Conservation (phyloP, 2,888 invertebrate genomes). For the Dermolepida albohirtum region DNA sequence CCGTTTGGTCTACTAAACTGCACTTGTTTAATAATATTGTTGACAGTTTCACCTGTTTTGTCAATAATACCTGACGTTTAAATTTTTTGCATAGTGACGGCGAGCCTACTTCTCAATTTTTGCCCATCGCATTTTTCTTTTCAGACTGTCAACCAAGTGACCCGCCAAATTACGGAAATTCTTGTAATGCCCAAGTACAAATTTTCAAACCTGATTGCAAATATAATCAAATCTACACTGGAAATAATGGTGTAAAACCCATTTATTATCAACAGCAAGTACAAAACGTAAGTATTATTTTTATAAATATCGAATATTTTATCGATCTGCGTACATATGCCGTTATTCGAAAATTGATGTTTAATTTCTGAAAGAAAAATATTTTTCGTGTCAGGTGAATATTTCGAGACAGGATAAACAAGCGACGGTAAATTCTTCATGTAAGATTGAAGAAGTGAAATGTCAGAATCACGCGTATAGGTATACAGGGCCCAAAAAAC, state of each 20-base stretch:
- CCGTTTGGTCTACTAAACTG: conserved; percentile 35
- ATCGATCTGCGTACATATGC: not conserved
- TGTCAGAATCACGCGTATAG: conserved; percentile 49
- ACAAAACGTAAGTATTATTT: conserved; percentile 47
- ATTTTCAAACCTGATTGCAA: conserved; percentile 34
- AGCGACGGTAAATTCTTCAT: conserved; percentile 17
- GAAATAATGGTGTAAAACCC: conserved; percentile 46
- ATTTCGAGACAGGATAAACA: conserved; percentile 39
- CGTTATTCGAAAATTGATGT: no score
- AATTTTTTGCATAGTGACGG: conserved; percentile 47
- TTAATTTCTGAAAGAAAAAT: not conserved
- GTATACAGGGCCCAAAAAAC: conserved; percentile 76
- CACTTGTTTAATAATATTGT: conserved; percentile 52
- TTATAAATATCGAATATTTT: not conserved
- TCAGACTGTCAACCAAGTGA: conserved; percentile 37
- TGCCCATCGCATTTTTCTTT: conserved; percentile 11
- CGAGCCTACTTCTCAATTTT: conserved; percentile 40
- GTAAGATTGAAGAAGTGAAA: conserved; percentile 34
- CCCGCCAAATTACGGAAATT: conserved; percentile 31
- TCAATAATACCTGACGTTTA: conserved; percentile 52
- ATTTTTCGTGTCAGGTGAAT: conserved; percentile 21
- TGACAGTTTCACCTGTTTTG: conserved; percentile 52
- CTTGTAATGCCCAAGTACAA: conserved; percentile 5
- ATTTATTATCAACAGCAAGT: conserved; percentile 50
- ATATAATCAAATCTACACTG: conserved; percentile 44